Evolutionary conservation across 2,797 vertebrate genomes (phyloP).

Genomic region (Hyperoplus lanceolatus): DNA sequence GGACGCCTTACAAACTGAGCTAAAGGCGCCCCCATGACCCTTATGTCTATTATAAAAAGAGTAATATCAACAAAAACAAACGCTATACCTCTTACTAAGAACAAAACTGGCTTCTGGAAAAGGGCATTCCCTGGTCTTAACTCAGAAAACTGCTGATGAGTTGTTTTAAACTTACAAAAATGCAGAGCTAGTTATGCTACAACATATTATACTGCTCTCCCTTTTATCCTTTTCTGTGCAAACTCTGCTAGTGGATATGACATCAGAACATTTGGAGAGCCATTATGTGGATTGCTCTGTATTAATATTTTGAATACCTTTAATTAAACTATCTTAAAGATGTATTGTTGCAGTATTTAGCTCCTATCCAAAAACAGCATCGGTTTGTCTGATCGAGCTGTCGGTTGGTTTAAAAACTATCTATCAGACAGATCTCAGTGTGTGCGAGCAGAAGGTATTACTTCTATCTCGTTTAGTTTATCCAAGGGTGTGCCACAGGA

Average conservation of each 20-base stretch:
- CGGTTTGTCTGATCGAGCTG: too few relatives aligned
- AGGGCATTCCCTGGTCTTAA: constrained; percentile 58
- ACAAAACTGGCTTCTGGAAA: constrained; percentile 60
- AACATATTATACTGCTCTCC: constrained; percentile 39
- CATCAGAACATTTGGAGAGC: too few relatives aligned
- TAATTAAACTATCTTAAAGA: constrained; percentile 2
- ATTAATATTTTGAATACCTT: constrained; percentile 16
- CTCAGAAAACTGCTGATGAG: constrained; percentile 61
- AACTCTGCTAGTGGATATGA: constrained; percentile 12
- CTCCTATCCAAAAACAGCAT: background rate
- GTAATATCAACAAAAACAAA: too few relatives aligned
- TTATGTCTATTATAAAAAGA: too few relatives aligned
- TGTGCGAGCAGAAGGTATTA: too few relatives aligned
- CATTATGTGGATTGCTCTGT: constrained; percentile 1
- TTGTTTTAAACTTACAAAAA: constrained; percentile 52
- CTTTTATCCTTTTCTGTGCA: constrained; percentile 27
- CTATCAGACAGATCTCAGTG: too few relatives aligned
- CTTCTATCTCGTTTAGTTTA: too few relatives aligned
- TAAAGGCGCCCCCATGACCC: too few relatives aligned
- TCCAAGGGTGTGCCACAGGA: too few relatives aligned
- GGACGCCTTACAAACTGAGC: too few relatives aligned
- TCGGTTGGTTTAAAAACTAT: too few relatives aligned
- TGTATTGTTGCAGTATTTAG: too few relatives aligned
- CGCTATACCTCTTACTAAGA: constrained; percentile 15
- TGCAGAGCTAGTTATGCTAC: constrained; percentile 49